Conservation (phyloP, 2,888 invertebrate genomes). For the Cryptocheilus praepositus region DNA sequence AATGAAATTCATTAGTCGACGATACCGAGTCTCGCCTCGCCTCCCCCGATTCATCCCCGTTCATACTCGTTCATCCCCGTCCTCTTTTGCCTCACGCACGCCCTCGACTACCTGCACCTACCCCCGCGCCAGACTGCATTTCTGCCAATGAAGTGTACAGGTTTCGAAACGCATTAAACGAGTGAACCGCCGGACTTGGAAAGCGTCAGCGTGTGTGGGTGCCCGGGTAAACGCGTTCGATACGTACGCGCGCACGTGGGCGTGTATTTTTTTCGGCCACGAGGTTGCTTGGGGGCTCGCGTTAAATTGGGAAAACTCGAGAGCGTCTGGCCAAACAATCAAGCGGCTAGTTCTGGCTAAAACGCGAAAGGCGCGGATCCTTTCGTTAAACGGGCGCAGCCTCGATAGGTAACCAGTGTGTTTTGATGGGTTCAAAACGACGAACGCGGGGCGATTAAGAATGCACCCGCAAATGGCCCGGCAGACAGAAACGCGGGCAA, state of each 20-base stretch:
- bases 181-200: not conserved
- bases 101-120: not conserved
- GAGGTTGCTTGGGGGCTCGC: no score
- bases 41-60: conserved; percentile 11
- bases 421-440: no score
- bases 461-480: no score
- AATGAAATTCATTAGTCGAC: conserved; percentile 54
- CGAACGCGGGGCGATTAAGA: no score
- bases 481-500: no score
- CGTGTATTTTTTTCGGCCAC: no score
- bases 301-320: no score
- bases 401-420: no score
- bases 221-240: no score
- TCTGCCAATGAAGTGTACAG: conserved; percentile 18
- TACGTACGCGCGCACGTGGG: no score
- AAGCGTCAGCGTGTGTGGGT: no score
- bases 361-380: not conserved
- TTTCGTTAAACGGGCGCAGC: not conserved
- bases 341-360: not conserved
- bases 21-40: conserved; percentile 32
- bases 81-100: not conserved
- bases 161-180: conserved; percentile 26
- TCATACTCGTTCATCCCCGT: no score
- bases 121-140: not conserved
- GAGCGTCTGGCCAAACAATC: not conserved